phyloP scores from a whole-genome alignment of 2,797 vertebrate genomes.

The Limosa lapponica region DNA sequence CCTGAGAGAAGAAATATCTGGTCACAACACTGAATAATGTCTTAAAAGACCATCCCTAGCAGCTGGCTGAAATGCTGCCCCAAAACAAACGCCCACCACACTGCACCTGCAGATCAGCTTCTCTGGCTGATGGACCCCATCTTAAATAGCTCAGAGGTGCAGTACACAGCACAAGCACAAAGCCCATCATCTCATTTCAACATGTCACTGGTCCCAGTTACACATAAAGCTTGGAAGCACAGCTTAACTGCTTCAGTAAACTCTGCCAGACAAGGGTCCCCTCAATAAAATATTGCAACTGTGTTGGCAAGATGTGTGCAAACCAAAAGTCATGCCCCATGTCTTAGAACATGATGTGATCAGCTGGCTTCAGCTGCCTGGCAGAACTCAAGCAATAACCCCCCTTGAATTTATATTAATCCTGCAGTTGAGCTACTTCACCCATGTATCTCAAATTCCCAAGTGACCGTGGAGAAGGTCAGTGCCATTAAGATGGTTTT shows the following conservation, averaged over 20 bases:
- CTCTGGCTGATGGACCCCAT: background rate
- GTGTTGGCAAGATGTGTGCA: background rate
- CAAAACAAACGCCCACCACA: background rate
- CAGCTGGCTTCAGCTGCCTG: background rate
- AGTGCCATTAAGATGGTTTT: background rate
- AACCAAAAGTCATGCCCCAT: background rate
- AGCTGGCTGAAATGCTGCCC: background rate
- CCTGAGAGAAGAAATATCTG: background rate
- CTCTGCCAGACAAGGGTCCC: background rate
- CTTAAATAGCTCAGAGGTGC: background rate
- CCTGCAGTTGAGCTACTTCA: background rate
- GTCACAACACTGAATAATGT: background rate
- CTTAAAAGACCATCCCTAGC: background rate
- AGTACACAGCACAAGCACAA: background rate
- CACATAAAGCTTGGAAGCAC: background rate
- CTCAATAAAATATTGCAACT: background rate
- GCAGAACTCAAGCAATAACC: background rate
- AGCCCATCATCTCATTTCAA: background rate
- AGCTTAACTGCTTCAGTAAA: background rate
- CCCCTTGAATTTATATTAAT: background rate
- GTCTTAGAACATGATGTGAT: background rate
- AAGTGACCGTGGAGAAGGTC: background rate
- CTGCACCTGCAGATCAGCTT: background rate
- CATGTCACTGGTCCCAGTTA: fast-evolving
- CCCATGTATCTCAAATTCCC: background rate